Evolutionary conservation across 2,113 vertebrate genomes (phyloP).

Genomic region (Amphiprion percula): DNA sequence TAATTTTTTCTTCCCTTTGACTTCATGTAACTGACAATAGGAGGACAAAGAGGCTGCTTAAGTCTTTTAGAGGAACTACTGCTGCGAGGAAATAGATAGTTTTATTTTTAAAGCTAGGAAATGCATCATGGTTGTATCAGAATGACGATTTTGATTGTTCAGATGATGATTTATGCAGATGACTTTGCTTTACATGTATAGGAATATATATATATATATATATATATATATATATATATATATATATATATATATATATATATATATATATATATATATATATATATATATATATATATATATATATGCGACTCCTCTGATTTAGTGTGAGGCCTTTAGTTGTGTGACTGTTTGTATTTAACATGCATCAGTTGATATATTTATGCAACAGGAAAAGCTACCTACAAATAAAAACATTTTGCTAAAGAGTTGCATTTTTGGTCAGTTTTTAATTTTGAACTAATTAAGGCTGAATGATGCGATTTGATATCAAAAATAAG

Average conservation of each 20-base stretch:
- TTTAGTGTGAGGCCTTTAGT: not conserved
- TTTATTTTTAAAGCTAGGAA: not conserved
- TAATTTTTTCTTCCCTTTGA: not conserved
- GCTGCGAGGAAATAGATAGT: not conserved
- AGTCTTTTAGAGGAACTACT: not conserved
- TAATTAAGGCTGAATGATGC: not conserved
- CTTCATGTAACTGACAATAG: not conserved
- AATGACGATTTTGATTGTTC: not conserved
- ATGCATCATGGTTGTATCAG: not conserved
- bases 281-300: not conserved
- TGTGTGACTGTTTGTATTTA: constrained; percentile 17
- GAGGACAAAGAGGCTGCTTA: not conserved
- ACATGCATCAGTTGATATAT: constrained; percentile 27
- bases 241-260: not conserved
- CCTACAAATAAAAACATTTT: constrained; percentile 9
- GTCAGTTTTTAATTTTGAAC: not conserved
- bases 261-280: not conserved
- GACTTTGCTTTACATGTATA: constrained; percentile 5
- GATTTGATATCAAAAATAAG: too few species aligned
- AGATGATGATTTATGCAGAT: constrained; percentile 8
- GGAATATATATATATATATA: not conserved
- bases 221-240: not conserved
- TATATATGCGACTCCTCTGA: not conserved
- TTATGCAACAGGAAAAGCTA: constrained; percentile 9
- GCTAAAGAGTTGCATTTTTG: constrained; percentile 8